Evolutionary conservation across 2,888 invertebrate species (phyloP).

Genomic region (Pardosa pseudoannulata): DNA sequence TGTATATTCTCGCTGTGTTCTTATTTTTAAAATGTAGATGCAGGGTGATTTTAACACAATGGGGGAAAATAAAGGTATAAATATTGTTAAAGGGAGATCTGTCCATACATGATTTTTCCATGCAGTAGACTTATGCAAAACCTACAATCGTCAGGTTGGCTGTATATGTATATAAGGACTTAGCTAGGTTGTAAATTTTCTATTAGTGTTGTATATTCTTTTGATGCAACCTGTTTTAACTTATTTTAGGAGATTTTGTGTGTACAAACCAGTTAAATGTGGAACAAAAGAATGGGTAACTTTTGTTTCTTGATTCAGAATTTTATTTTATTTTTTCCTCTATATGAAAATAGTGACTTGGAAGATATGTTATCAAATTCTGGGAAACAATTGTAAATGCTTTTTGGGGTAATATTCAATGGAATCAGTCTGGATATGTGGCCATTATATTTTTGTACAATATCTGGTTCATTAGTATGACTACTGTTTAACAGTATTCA

Average conservation of each 20-base stretch:
- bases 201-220: constrained; percentile 3
- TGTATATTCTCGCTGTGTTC: constrained; percentile 37
- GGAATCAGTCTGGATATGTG: no score
- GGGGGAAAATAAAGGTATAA: not conserved
- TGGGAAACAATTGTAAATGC: no score
- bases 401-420: no score
- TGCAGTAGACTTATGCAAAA: not conserved
- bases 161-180: constrained; percentile 2
- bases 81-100: constrained; percentile 5
- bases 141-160: not conserved
- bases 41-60: constrained; percentile 4
- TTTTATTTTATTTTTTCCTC: not conserved
- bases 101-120: not conserved
- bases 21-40: constrained; percentile 28
- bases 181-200: constrained; percentile 12
- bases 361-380: no score
- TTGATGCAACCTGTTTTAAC: not conserved
- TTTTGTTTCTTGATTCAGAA: not conserved
- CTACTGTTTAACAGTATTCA: no score
- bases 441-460: no score
- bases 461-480: no score
- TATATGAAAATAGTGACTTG: no score
- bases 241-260: not conserved
- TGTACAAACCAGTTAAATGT: not conserved
- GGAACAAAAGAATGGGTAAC: constrained; percentile 9